Conservation (phyloP, 2,888 invertebrate species). For the Stratiomys singularior region DNA sequence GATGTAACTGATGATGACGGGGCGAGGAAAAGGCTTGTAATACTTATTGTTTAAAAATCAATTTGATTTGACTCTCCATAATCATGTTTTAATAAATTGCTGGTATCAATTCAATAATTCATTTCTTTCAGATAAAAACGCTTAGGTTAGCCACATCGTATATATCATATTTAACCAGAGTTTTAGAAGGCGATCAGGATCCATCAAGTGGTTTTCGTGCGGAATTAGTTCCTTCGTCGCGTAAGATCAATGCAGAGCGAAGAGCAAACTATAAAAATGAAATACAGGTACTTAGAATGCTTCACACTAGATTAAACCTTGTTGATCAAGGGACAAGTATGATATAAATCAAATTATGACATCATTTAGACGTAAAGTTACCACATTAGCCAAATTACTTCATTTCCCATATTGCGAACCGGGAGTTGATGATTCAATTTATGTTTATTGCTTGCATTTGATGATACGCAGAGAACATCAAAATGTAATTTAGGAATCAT, state of each 20-base stretch:
- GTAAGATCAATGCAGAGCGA: constrained; percentile 61
- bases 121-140: constrained; percentile 84
- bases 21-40: too few species aligned
- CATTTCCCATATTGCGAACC: neutral
- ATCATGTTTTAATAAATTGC: too few species aligned
- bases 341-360: neutral
- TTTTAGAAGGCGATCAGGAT: constrained; percentile 86
- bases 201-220: constrained; percentile 88
- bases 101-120: neutral
- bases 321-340: neutral
- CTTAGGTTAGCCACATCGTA: constrained; percentile 91
- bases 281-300: constrained; percentile 56
- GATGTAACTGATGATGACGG: too few species aligned
- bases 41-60: too few species aligned
- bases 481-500: constrained; percentile 15
- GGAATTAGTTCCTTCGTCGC: constrained; percentile 74
- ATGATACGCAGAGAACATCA: neutral
- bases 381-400: too few species aligned
- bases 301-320: neutral
- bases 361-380: too few species aligned
- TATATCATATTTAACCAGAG: constrained; percentile 90
- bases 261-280: constrained; percentile 59
- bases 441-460: neutral
- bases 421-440: neutral
- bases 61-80: too few species aligned